These are phyloP conservation scores for Panthera uncia DNA, from an alignment of 2,113 vertebrate species.

Conservation along the genomic window DNA sequence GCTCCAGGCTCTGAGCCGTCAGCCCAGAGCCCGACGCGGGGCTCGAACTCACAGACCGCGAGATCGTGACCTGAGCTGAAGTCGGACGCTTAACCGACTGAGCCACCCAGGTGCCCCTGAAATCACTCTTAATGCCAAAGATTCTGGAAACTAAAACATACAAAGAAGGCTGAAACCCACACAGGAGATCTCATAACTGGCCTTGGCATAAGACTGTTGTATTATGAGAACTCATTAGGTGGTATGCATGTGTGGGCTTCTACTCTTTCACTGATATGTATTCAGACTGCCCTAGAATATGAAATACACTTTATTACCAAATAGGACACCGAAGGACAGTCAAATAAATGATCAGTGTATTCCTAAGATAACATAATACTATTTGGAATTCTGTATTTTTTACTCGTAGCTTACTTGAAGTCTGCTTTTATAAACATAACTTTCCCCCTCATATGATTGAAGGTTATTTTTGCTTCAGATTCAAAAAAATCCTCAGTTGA, in stretches of 20 bases:
- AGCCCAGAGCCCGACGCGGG: too few relatives aligned
- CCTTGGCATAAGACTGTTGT: fast-evolving
- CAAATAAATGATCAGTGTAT: not conserved
- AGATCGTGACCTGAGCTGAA: too few relatives aligned
- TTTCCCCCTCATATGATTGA: not conserved
- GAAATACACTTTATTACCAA: not conserved
- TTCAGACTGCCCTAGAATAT: not conserved
- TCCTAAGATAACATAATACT: not conserved
- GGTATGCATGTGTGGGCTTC: not conserved
- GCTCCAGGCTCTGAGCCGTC: too few relatives aligned
- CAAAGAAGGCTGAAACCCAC: not conserved
- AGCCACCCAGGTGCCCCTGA: not conserved
- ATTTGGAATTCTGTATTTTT: slow-evolving; percentile 33
- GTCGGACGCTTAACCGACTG: too few relatives aligned
- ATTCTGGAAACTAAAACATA: not conserved
- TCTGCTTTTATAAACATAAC: not conserved
- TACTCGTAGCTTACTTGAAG: not conserved
- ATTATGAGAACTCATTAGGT: not conserved
- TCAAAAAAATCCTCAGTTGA: slow-evolving; percentile 12
- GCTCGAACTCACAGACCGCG: too few relatives aligned
- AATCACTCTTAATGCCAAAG: not conserved
- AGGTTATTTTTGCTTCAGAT: slow-evolving; percentile 2
- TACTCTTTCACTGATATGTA: fast-evolving
- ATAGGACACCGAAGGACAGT: not conserved
- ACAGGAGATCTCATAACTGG: too few relatives aligned